Evolutionary conservation across 1,140 invertebrate species (phyloP).

Genomic region (Bactericera cockerelli): DNA sequence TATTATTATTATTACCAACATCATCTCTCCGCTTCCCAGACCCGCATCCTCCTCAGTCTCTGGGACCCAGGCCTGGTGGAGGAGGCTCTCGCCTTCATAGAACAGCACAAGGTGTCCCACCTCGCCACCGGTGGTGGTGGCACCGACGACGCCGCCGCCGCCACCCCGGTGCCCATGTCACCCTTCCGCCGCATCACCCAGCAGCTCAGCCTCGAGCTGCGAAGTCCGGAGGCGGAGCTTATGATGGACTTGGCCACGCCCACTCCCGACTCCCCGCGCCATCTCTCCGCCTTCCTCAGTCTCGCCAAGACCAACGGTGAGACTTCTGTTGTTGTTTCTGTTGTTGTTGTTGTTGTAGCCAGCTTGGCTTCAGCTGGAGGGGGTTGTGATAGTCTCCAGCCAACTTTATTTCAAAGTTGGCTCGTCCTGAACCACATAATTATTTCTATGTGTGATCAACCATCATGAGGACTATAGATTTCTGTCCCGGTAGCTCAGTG

Average conservation of each 20-base stretch:
- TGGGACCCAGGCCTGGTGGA: constrained; percentile 73
- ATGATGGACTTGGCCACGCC: constrained; percentile 45
- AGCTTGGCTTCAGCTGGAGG: too few species aligned
- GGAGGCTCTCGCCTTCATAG: constrained; percentile 64
- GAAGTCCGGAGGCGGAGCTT: constrained; percentile 48
- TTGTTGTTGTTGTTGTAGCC: too few species aligned
- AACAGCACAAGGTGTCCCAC: constrained; percentile 40
- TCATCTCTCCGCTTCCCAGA: constrained; percentile 29
- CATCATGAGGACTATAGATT: too few species aligned
- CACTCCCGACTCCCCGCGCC: constrained; percentile 42
- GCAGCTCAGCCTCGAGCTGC: constrained; percentile 46
- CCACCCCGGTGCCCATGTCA: constrained; percentile 33
- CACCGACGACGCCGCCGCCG: not conserved
- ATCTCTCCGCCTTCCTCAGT: constrained; percentile 19
- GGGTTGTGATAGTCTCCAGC: too few species aligned
- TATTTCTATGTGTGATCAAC: too few species aligned
- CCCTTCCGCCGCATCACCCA: constrained; percentile 61
- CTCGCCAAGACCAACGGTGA: constrained; percentile 13
- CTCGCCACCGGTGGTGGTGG: not conserved
- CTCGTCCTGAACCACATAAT: too few species aligned
- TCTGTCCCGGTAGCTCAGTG: too few species aligned
- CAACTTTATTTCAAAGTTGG: too few species aligned
- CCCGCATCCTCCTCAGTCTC: constrained; percentile 55
- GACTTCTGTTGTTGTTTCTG: too few species aligned
- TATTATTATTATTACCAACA: too few species aligned